A percentile compares a stretch with the other conserved stretches of the same genome.
These are phyloP conservation scores for Tragelaphus strepsiceros DNA, from an alignment of 2,113 vertebrate species.

Conservation along the genomic window DNA sequence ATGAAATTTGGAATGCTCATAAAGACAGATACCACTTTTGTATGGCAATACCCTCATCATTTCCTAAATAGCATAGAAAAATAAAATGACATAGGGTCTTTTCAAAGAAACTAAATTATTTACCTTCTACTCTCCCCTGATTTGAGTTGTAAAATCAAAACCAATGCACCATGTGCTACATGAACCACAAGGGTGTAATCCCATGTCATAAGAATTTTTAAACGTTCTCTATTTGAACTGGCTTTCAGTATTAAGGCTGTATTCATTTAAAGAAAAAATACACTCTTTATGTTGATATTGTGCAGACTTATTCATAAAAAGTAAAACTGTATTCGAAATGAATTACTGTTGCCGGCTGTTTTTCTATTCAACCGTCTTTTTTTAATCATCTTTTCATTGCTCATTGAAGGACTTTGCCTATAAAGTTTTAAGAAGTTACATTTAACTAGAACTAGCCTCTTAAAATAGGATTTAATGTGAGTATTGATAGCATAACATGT, in stretches of 20 bases:
- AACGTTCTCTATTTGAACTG: slow-evolving; percentile 38
- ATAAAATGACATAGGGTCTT: background rate
- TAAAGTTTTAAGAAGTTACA: slow-evolving; percentile 53
- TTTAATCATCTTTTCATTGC: slow-evolving; percentile 51
- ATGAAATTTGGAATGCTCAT: background rate
- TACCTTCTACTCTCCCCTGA: background rate
- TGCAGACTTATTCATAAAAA: slow-evolving; percentile 67
- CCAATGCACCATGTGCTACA: background rate
- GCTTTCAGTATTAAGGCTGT: slow-evolving; percentile 24
- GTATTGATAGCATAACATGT: background rate
- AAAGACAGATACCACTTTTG: slow-evolving; percentile 7
- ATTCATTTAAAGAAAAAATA: slow-evolving; percentile 59
- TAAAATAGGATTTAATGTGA: slow-evolving; percentile 55
- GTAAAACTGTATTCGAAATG: slow-evolving; percentile 44
- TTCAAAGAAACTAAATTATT: slow-evolving; percentile 23
- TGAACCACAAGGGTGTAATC: slow-evolving; percentile 38
- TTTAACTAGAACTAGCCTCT: slow-evolving; percentile 45
- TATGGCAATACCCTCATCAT: background rate
- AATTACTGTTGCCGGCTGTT: slow-evolving; percentile 48
- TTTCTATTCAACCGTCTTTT: slow-evolving; percentile 57
- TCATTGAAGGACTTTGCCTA: slow-evolving; percentile 45
- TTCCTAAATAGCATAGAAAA: slow-evolving; percentile 16
- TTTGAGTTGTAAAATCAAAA: slow-evolving; percentile 48
- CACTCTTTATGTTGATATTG: slow-evolving; percentile 46
- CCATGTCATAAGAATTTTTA: slow-evolving; percentile 43